Evolutionary conservation across 2,888 invertebrate species (phyloP).

Genomic region (Melitaea athalia): DNA sequence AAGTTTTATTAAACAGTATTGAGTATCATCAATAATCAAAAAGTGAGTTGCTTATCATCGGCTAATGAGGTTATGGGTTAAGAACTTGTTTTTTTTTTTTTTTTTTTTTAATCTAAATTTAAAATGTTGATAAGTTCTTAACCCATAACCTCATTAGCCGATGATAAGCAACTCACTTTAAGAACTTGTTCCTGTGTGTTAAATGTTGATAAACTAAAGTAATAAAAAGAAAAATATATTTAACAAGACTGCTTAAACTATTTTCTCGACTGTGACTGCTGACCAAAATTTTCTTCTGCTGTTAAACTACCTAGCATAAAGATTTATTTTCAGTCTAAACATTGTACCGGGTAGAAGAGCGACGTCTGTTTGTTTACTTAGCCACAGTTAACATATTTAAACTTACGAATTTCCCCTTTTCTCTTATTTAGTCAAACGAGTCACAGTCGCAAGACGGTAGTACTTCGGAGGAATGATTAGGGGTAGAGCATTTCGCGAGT

Average conservation of each 20-base stretch:
- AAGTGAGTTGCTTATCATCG: no score
- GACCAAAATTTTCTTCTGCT: neutral
- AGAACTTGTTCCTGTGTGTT: no score
- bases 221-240: no score
- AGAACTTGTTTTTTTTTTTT: no score
- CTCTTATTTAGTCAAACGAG: conserved; percentile 12
- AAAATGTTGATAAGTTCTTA: no score
- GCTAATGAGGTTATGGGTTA: no score
- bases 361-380: conserved; percentile 22
- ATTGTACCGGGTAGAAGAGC: conserved; percentile 3
- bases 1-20: no score
- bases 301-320: neutral
- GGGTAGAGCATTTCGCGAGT: neutral
- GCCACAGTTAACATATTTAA: conserved; percentile 22
- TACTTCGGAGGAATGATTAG: neutral
- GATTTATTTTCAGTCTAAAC: conserved; percentile 8
- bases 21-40: no score
- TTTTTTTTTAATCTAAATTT: no score
- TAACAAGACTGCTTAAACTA: neutral
- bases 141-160: no score
- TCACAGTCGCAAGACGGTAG: conserved; percentile 1
- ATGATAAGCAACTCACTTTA: no score
- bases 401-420: conserved; percentile 21
- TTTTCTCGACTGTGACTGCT: neutral
- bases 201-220: no score